These are phyloP conservation scores for Eucidaris tribuloides DNA, from an alignment of 35 echinoderm and acorn worm species.

Conservation along the genomic window DNA sequence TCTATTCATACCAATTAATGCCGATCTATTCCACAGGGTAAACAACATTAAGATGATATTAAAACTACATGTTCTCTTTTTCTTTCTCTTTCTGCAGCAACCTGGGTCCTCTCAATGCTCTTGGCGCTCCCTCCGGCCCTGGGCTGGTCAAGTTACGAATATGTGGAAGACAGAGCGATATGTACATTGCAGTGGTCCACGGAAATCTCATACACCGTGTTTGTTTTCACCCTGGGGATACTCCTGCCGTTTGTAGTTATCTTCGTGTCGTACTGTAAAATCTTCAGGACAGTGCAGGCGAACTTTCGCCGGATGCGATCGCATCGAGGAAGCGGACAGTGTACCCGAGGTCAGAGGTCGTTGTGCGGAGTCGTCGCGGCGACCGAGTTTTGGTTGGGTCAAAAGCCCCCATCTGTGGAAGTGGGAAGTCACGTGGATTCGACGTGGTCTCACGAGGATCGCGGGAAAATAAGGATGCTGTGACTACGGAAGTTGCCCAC, in stretches of 20 bases:
- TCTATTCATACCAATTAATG: too few species aligned
- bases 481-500: too few species aligned
- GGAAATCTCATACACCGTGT: constrained; percentile 70
- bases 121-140: constrained; percentile 65
- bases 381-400: too few species aligned
- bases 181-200: constrained; percentile 91
- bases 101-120: constrained; percentile 68
- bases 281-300: constrained; percentile 64
- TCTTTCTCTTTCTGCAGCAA: constrained; percentile 44
- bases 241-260: constrained; percentile 67
- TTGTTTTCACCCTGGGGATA: constrained; percentile 72
- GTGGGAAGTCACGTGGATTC: too few species aligned
- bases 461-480: too few species aligned
- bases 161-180: constrained; percentile 56
- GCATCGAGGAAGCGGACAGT: constrained; percentile 33
- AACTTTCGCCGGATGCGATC: constrained; percentile 69
- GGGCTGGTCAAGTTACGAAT: constrained; percentile 91
- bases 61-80: neutral
- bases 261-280: constrained; percentile 61
- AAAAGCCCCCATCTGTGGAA: too few species aligned
- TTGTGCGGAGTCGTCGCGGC: constrained; percentile 3
- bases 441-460: too few species aligned
- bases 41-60: neutral
- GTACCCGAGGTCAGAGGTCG: neutral
- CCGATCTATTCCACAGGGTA: too few species aligned